phyloP scores from a whole-genome alignment of 92 coral and sea anemone genomes.

The Epizoanthus illoricatus region DNA sequence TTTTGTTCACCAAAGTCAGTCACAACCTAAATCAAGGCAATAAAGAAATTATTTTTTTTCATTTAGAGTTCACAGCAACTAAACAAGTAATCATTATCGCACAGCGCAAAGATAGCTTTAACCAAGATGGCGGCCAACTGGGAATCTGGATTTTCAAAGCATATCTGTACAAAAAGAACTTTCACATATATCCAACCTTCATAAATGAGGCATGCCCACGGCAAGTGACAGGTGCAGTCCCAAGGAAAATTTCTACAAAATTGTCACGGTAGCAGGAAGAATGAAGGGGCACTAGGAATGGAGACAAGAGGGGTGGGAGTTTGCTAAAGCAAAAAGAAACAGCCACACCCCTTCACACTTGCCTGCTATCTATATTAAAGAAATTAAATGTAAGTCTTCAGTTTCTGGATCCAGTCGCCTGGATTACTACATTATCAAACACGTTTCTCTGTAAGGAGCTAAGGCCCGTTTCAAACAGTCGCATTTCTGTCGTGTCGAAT shows the following conservation, averaged over 20 bases:
- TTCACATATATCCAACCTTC: not conserved
- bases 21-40: constrained; percentile 55
- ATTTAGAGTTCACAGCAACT: constrained; percentile 13
- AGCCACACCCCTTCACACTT: not conserved
- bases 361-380: too few relatives aligned
- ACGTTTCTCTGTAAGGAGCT: too few relatives aligned
- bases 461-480: too few relatives aligned
- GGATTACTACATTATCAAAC: too few relatives aligned
- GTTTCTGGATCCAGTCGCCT: too few relatives aligned
- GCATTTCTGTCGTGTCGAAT: too few relatives aligned
- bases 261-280: not conserved
- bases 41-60: not conserved
- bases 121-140: not conserved
- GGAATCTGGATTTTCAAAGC: too few relatives aligned
- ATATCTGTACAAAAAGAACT: not conserved
- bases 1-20: constrained; percentile 57
- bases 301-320: not conserved
- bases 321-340: not conserved
- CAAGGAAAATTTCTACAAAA: not conserved
- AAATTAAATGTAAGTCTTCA: too few relatives aligned
- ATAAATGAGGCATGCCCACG: not conserved
- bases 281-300: too few relatives aligned
- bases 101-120: not conserved
- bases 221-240: constrained; percentile 24
- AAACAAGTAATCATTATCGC: not conserved